Conservation (phyloP, 2,113 vertebrate genomes). For the Proterorhinus semilunaris region DNA sequence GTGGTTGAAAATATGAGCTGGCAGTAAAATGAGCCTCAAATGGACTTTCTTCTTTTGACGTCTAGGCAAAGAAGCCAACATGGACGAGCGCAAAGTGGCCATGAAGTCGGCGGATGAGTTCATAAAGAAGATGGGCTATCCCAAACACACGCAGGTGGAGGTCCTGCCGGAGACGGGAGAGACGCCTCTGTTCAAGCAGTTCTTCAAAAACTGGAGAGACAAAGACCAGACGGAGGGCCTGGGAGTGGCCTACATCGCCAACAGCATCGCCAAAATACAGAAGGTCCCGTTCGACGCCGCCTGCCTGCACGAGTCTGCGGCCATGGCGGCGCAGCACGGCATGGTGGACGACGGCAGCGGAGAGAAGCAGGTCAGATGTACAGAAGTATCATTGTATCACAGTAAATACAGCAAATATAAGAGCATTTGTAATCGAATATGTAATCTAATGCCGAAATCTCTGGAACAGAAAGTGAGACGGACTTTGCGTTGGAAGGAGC, state of each 20-base stretch:
- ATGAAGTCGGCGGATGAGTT: constrained; percentile 92
- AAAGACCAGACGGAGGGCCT: constrained; percentile 88
- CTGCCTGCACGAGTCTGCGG: constrained; percentile 84
- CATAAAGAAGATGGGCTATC: constrained; percentile 95
- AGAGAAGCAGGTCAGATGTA: constrained; percentile 81
- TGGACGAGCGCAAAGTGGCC: constrained; percentile 89
- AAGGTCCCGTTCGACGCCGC: constrained; percentile 89
- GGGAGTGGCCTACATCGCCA: constrained; percentile 87
- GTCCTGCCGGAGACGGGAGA: constrained; percentile 92
- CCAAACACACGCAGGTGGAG: constrained; percentile 92
- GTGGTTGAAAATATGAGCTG: no score
- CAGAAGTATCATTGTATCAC: no score
- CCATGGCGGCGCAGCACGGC: constrained; percentile 96
- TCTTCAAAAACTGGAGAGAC: constrained; percentile 98
- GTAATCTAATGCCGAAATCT: no score
- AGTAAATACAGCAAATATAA: no score
- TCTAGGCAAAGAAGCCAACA: constrained; percentile 87
- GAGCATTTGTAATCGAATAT: no score
- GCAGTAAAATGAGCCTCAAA: background rate
- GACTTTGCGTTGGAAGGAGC: no score
- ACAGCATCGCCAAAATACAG: constrained; percentile 90
- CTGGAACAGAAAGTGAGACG: no score
- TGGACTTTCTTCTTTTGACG: background rate
- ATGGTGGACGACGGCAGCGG: constrained; percentile 93
- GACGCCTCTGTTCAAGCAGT: constrained; percentile 97